A percentile compares a stretch with the other conserved stretches of the same genome.
These are phyloP conservation scores for Morone saxatilis DNA, from an alignment of 2,113 vertebrate species.

Conservation along the genomic window DNA sequence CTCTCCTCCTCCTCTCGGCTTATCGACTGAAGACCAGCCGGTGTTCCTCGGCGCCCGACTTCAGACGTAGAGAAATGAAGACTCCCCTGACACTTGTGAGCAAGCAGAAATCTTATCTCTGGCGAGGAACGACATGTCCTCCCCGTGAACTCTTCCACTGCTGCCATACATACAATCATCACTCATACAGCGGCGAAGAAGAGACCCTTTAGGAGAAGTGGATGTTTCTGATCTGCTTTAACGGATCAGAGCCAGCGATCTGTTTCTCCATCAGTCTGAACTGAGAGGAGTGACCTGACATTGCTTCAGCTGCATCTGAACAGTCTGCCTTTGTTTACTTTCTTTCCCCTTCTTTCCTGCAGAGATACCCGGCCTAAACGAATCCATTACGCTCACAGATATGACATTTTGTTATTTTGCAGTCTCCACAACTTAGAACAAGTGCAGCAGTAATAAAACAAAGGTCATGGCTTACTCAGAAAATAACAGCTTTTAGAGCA, in stretches of 20 bases:
- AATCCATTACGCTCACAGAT: background rate
- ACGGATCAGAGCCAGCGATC: background rate
- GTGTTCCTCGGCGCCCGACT: background rate
- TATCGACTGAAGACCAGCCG: constrained; percentile 38
- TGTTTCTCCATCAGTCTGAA: background rate
- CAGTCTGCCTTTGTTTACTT: background rate
- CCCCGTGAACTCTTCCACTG: constrained; percentile 5
- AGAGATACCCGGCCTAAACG: background rate
- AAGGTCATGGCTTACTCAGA: constrained; percentile 42
- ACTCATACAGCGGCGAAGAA: background rate
- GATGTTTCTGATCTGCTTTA: background rate
- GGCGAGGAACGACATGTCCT: background rate
- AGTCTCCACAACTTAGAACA: background rate
- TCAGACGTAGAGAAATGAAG: constrained; percentile 9
- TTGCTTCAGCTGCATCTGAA: background rate
- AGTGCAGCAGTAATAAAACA: constrained; percentile 19
- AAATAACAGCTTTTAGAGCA: constrained; percentile 31
- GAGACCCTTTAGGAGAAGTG: background rate
- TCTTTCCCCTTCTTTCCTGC: background rate
- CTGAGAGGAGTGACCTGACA: background rate
- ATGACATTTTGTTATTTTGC: constrained; percentile 35
- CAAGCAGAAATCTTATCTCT: constrained; percentile 34
- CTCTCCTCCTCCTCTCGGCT: constrained; percentile 2
- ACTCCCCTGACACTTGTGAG: constrained; percentile 9
- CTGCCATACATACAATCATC: background rate